phyloP scores from a whole-genome alignment of 2,797 vertebrate genomes.

The Labeo calbasu region DNA sequence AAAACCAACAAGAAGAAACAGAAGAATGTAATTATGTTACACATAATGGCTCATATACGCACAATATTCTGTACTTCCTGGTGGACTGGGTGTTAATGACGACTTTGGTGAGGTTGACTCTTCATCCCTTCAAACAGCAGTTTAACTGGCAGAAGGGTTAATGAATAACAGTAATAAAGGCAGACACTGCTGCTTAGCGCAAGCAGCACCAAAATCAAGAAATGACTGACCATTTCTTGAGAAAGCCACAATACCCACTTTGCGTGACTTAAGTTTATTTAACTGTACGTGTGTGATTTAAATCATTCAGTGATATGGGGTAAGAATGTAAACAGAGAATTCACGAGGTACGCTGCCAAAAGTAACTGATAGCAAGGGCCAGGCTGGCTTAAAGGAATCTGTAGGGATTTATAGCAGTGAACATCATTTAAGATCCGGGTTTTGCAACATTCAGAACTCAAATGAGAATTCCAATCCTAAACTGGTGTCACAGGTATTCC shows the following conservation, averaged over 20 bases:
- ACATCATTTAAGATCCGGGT: not conserved
- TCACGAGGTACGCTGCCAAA: not conserved
- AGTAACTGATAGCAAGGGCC: not conserved
- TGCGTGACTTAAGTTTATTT: not conserved
- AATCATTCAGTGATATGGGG: not conserved
- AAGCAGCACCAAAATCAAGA: not conserved
- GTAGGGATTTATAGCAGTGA: not conserved
- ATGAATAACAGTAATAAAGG: constrained; percentile 57
- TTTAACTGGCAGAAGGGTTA: constrained; percentile 45
- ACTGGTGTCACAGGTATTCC: not conserved
- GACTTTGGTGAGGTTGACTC: constrained; percentile 49
- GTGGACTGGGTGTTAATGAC: constrained; percentile 46
- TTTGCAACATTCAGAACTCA: not conserved
- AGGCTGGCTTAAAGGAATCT: not conserved
- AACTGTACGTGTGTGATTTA: not conserved
- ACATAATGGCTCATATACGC: not conserved
- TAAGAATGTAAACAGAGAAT: constrained; percentile 1
- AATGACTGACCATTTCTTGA: not conserved
- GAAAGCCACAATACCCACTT: not conserved
- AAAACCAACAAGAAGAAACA: not conserved
- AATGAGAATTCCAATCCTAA: not conserved
- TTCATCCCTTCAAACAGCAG: constrained; percentile 41
- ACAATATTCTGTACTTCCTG: not conserved
- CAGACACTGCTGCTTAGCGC: constrained; percentile 26
- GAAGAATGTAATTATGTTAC: not conserved